Conservation (phyloP, 2,113 vertebrate species). For the Elgaria multicarinata region DNA sequence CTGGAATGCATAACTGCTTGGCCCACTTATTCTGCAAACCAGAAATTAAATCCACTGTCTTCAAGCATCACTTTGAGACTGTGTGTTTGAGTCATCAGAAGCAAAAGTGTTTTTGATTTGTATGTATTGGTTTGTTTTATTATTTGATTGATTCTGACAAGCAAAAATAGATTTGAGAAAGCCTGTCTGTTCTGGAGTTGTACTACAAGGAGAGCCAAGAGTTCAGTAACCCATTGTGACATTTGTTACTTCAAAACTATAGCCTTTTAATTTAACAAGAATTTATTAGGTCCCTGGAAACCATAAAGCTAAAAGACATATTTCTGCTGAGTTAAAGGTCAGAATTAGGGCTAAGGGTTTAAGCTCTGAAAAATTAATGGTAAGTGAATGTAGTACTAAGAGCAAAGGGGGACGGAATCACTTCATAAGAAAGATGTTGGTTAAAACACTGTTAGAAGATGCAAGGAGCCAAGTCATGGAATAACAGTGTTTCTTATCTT, state of each 20-base stretch:
- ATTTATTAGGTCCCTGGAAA: neutral
- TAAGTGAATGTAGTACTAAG: slow-evolving; percentile 62
- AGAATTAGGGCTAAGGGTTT: slow-evolving; percentile 38
- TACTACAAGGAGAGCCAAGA: neutral
- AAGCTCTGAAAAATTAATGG: slow-evolving; percentile 34
- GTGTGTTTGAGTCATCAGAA: slow-evolving; percentile 13
- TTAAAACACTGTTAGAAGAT: slow-evolving; percentile 32
- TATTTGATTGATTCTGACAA: neutral
- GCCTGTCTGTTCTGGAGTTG: neutral
- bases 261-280: fast-evolving
- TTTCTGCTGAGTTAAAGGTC: slow-evolving; percentile 17
- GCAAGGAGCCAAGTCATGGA: neutral
- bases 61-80: neutral
- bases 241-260: neutral
- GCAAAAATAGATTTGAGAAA: neutral
- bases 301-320: neutral
- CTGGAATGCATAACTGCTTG: neutral
- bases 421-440: slow-evolving; percentile 33
- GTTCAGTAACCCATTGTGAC: slow-evolving; percentile 1
- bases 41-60: neutral
- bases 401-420: slow-evolving; percentile 42
- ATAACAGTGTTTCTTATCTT: neutral
- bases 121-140: neutral
- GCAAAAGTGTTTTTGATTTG: neutral
- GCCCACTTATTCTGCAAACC: neutral